These are phyloP conservation scores for Cephalotes varians DNA, from an alignment of 2,888 invertebrate species.

Conservation along the genomic window DNA sequence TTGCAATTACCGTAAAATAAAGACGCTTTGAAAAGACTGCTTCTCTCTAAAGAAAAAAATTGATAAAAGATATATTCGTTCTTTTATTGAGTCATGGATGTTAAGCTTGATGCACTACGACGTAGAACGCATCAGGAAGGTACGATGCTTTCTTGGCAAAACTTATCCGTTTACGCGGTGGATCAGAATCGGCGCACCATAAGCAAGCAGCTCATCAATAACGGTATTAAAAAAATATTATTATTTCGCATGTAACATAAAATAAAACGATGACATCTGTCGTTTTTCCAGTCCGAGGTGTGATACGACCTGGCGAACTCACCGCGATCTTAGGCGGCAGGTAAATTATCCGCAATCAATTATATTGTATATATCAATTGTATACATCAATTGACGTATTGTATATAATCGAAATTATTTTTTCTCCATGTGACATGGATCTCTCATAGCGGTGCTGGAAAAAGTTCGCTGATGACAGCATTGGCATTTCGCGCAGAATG, in stretches of 20 bases:
- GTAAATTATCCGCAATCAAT: constrained; percentile 85
- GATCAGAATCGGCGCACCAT: constrained; percentile 81
- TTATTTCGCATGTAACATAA: neutral
- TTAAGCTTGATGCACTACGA: neutral
- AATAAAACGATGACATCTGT: neutral
- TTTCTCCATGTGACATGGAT: neutral
- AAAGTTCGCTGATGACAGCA: constrained; percentile 95
- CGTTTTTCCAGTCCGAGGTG: constrained; percentile 89
- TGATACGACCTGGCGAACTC: constrained; percentile 92
- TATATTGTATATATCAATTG: neutral
- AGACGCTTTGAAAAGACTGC: neutral
- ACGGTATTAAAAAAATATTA: constrained; percentile 87
- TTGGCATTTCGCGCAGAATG: constrained; percentile 92
- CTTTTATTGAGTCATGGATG: neutral
- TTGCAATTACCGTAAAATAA: neutral
- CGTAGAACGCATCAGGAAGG: constrained; percentile 81
- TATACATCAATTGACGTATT: neutral
- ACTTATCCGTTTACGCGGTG: constrained; percentile 91
- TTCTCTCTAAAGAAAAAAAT: neutral
- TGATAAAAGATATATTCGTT: neutral
- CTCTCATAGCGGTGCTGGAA: constrained; percentile 92
- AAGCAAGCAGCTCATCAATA: constrained; percentile 92
- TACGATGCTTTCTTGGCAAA: constrained; percentile 92
- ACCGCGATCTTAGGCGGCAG: constrained; percentile 95
- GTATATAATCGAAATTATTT: neutral